These are phyloP conservation scores for Petaurus breviceps DNA, from an alignment of 2,113 vertebrate species.

Conservation along the genomic window DNA sequence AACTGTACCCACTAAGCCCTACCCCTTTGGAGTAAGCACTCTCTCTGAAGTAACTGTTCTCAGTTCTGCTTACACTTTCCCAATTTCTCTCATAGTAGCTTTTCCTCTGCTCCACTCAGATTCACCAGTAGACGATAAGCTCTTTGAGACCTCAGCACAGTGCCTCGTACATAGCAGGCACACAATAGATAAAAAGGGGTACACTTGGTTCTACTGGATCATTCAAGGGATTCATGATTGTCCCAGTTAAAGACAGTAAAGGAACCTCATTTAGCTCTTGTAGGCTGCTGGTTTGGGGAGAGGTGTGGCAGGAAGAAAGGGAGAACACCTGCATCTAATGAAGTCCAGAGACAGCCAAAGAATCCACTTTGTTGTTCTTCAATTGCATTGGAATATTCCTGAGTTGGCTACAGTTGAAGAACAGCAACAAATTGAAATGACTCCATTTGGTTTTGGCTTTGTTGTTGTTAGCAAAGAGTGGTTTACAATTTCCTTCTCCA, in stretches of 20 bases:
- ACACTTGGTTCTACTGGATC: background rate
- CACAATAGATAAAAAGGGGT: background rate
- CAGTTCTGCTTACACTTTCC: rapidly evolving
- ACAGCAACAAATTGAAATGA: too few species aligned
- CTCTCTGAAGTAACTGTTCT: background rate
- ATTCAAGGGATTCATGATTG: background rate
- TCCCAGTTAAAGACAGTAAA: background rate
- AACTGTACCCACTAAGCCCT: background rate
- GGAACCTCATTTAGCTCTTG: background rate
- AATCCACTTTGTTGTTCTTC: background rate
- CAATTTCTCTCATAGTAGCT: background rate
- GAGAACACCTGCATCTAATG: background rate
- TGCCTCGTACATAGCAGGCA: background rate
- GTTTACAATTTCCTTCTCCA: background rate
- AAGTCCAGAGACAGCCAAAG: background rate
- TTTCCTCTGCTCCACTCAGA: too few species aligned
- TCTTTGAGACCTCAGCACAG: background rate
- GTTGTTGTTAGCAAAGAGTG: background rate
- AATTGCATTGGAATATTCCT: background rate
- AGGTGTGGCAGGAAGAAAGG: background rate
- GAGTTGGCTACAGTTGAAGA: too few species aligned
- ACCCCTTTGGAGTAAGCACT: background rate
- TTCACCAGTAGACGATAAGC: too few species aligned
- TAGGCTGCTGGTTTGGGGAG: rapidly evolving
- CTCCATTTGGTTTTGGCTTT: too few species aligned